Conservation (phyloP, 2,797 vertebrate genomes). For the Thunnus albacares region DNA sequence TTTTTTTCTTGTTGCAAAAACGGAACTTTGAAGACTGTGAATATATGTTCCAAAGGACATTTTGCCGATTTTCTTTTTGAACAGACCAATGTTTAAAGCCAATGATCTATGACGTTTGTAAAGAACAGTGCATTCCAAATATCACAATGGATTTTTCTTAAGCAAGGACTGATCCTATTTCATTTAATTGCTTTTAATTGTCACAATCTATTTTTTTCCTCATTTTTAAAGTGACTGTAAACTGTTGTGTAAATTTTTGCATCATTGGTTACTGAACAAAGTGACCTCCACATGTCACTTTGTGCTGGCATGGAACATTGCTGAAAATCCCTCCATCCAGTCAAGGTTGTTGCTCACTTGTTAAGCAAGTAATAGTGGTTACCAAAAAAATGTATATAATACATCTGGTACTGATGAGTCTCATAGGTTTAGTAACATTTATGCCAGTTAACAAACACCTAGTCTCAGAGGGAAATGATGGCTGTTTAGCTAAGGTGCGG, state of each 20-base stretch:
- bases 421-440: conserved; percentile 84
- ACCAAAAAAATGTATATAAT: conserved; percentile 90
- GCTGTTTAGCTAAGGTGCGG: conserved; percentile 79
- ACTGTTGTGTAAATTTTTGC: conserved; percentile 88
- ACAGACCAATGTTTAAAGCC: conserved; percentile 92
- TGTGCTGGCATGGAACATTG: conserved; percentile 82
- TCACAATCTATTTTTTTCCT: conserved; percentile 79
- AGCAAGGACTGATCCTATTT: conserved; percentile 87
- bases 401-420: conserved; percentile 88
- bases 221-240: conserved; percentile 87
- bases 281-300: conserved; percentile 80
- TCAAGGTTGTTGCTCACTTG: conserved; percentile 86
- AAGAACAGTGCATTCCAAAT: conserved; percentile 93
- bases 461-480: conserved; percentile 85
- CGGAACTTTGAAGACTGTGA: conserved; percentile 99
- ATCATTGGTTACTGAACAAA: conserved; percentile 82
- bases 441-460: conserved; percentile 83
- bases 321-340: conserved; percentile 82
- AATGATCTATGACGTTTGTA: conserved; percentile 91
- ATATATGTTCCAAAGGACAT: conserved; percentile 93
- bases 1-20: conserved; percentile 94
- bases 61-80: conserved; percentile 86
- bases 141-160: conserved; percentile 89
- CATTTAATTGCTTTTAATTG: conserved; percentile 81
- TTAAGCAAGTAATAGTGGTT: conserved; percentile 88